Conservation (phyloP, 2,797 vertebrate species). For the Cirrhinus mrigala region DNA sequence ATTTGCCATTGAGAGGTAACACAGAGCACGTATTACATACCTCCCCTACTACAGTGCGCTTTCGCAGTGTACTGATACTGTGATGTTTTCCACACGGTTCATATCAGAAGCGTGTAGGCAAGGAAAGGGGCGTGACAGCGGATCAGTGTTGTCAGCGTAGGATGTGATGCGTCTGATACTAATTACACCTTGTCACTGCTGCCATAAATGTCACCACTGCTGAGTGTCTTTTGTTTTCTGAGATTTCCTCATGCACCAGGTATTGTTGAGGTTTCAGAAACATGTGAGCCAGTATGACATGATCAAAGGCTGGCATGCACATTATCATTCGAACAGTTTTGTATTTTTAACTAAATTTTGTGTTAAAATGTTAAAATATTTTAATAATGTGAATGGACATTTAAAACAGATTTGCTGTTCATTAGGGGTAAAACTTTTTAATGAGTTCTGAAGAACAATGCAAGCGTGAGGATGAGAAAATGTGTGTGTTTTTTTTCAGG, state of each 20-base stretch:
- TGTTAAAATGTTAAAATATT: neutral
- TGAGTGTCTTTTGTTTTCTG: neutral
- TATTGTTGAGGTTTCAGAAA: neutral
- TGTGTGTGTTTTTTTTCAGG: neutral
- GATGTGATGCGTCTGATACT: constrained; percentile 16
- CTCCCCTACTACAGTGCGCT: too few relatives aligned
- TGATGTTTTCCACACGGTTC: neutral
- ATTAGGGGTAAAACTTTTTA: neutral
- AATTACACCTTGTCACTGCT: constrained; percentile 12
- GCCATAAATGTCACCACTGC: neutral
- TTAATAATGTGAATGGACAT: neutral
- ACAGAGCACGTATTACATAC: neutral
- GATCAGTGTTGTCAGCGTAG: constrained; percentile 8
- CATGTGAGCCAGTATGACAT: neutral
- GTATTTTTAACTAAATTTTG: neutral
- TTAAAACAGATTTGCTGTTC: neutral
- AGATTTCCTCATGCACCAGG: neutral
- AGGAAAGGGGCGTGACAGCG: neutral
- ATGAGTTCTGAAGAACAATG: neutral
- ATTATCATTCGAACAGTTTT: neutral
- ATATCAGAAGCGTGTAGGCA: neutral
- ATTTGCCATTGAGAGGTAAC: too few relatives aligned
- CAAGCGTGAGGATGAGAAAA: neutral
- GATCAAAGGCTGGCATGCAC: neutral
- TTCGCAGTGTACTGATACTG: neutral